Conservation (phyloP, 2,888 invertebrate genomes). For the Zygogramma bicolorata region DNA sequence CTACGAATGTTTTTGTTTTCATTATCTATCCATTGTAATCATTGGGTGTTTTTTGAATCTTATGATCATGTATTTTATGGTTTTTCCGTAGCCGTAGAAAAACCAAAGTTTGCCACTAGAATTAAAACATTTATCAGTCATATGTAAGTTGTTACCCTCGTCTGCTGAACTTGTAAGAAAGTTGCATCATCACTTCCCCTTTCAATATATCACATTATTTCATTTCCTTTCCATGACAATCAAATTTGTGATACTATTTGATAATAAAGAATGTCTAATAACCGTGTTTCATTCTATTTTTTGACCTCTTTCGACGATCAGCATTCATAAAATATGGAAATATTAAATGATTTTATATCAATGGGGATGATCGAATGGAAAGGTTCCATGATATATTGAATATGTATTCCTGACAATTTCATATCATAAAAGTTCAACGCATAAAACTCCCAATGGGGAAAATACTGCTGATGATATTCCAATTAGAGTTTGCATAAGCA, state of each 20-base stretch:
- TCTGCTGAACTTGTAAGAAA: no score
- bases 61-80: no score
- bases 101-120: no score
- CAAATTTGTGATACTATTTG: neutral
- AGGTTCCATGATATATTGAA: no score
- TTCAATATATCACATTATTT: neutral
- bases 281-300: neutral
- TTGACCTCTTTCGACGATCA: no score
- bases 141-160: no score
- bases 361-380: constrained; percentile 31
- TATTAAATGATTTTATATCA: neutral
- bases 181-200: neutral
- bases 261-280: neutral
- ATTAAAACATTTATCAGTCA: no score
- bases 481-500: constrained; percentile 34
- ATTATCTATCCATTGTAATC: no score
- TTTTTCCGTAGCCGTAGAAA: no score
- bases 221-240: neutral
- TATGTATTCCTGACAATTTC: no score
- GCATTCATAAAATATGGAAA: neutral
- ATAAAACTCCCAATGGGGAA: constrained; percentile 34
- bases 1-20: no score
- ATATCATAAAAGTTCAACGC: constrained; percentile 33
- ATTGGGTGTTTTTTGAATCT: no score
- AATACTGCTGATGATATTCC: constrained; percentile 32